phyloP scores from a whole-genome alignment of 1,140 invertebrate species.

The Caenorhabditis tropicalis region DNA sequence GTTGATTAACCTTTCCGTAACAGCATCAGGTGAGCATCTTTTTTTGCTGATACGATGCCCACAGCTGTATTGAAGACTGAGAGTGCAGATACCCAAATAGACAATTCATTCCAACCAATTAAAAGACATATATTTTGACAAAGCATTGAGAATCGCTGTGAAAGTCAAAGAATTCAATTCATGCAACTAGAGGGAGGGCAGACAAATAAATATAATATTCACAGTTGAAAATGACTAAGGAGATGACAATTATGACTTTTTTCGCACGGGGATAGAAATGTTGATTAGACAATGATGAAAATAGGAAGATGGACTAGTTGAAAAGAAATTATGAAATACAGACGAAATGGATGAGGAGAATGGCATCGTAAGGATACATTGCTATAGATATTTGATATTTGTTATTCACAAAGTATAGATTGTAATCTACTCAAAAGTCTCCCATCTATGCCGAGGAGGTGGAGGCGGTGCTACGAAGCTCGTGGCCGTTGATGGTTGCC shows the following conservation, averaged over 20 bases:
- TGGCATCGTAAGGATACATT: background rate
- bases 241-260: background rate
- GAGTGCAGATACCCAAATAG: background rate
- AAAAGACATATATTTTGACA: background rate
- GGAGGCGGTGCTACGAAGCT: background rate
- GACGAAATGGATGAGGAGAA: background rate
- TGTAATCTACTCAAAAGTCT: background rate
- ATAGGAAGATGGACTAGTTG: conserved; percentile 15
- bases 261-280: background rate
- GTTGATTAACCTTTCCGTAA: too few species aligned
- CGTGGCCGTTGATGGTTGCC: background rate
- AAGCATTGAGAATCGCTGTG: background rate
- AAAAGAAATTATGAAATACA: background rate
- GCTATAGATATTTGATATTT: too few species aligned
- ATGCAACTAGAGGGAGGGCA: background rate
- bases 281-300: conserved; percentile 21
- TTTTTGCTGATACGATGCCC: too few species aligned
- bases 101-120: background rate
- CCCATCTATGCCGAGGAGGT: background rate
- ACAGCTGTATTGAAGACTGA: too few species aligned
- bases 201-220: background rate
- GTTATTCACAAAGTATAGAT: too few species aligned
- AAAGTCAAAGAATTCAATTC: background rate
- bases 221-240: background rate
- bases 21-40: too few species aligned